A percentile compares a stretch with the other conserved stretches of the same genome.
These are phyloP conservation scores for Ursus arctos DNA, from an alignment of 2,113 vertebrate genomes.

Conservation along the genomic window DNA sequence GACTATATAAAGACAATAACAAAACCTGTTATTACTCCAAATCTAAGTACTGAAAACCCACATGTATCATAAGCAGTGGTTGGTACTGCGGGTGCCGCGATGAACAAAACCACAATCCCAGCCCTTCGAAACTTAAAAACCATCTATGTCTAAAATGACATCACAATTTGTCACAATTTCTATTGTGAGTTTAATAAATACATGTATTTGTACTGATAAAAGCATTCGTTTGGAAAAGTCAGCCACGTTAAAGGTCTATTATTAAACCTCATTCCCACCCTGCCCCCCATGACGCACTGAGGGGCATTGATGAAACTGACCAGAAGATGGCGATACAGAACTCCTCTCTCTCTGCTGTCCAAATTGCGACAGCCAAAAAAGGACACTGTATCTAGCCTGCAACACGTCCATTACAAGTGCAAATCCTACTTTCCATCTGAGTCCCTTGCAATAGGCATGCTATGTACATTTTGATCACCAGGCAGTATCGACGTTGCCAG, in stretches of 20 bases:
- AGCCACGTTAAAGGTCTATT: background rate
- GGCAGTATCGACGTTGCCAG: background rate
- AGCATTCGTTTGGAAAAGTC: background rate
- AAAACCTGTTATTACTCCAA: background rate
- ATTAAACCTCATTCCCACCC: background rate
- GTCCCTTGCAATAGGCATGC: background rate
- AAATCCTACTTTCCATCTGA: background rate
- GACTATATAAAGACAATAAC: background rate
- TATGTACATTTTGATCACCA: background rate
- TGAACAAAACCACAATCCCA: background rate
- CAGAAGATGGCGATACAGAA: slow-evolving; percentile 50
- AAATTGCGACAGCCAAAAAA: background rate
- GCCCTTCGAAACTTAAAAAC: background rate
- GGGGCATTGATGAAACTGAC: background rate
- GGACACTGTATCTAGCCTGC: background rate
- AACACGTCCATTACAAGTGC: fast-evolving
- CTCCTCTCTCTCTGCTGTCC: background rate
- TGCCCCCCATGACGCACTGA: background rate
- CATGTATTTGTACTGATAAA: background rate
- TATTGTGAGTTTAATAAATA: background rate
- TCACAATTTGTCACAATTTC: background rate
- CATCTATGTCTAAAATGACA: background rate
- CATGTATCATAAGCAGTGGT: background rate
- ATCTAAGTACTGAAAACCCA: background rate
- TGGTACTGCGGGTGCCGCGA: background rate